Conservation (phyloP, 2,888 invertebrate species). For the Ctena decussata region DNA sequence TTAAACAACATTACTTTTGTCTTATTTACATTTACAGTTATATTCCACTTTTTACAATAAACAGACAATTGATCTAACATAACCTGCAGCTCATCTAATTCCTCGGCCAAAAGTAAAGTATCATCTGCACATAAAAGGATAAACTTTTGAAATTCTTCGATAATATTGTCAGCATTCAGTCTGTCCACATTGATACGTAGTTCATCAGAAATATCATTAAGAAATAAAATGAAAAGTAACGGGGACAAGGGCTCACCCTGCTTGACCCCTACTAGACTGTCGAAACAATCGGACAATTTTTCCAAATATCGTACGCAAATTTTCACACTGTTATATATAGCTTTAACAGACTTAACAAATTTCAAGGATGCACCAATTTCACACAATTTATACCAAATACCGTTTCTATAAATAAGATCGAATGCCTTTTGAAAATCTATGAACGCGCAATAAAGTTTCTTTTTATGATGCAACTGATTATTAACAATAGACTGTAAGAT, state of each 20-base stretch:
- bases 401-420: too few relatives aligned
- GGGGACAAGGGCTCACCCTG: slow-evolving; percentile 28
- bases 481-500: slow-evolving; percentile 5
- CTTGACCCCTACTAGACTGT: slow-evolving; percentile 27
- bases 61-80: not conserved
- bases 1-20: slow-evolving; percentile 1
- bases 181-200: not conserved
- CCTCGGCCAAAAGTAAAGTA: not conserved
- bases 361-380: slow-evolving; percentile 19
- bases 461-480: not conserved
- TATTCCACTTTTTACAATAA: slow-evolving; percentile 13
- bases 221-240: slow-evolving; percentile 28
- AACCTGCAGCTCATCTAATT: not conserved
- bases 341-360: slow-evolving; percentile 20
- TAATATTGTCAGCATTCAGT: not conserved
- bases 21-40: not conserved
- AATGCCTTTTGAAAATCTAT: slow-evolving; percentile 34
- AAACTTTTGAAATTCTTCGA: slow-evolving; percentile 1
- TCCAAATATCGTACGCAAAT: not conserved
- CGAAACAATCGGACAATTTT: slow-evolving; percentile 2
- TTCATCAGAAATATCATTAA: slow-evolving; percentile 1
- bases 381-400: too few relatives aligned
- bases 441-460: slow-evolving; percentile 17
- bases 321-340: slow-evolving; percentile 14
- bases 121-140: too few relatives aligned